Conservation (phyloP, 2,113 vertebrate species). For the Ammodytes marinus region DNA sequence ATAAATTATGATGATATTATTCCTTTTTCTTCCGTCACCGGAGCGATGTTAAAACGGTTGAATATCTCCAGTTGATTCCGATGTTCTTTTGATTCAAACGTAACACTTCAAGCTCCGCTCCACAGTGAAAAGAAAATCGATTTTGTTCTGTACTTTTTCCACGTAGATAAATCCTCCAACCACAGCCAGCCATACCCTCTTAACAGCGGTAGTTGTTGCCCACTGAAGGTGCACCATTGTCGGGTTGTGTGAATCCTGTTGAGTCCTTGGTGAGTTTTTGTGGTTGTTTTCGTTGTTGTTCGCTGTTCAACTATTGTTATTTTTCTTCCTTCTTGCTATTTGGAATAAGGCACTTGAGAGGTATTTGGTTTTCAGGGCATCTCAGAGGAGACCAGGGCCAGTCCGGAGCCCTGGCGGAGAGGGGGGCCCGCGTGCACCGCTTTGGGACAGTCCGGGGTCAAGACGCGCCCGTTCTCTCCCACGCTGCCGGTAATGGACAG, state of each 20-base stretch:
- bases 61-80: conserved; percentile 21
- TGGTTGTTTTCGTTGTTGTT: conserved; percentile 56
- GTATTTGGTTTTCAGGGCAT: conserved; percentile 99
- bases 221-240: conserved; percentile 46
- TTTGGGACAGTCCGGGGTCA: conserved; percentile 99
- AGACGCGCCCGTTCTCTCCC: conserved; percentile 96
- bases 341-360: conserved; percentile 96
- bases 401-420: conserved; percentile 96
- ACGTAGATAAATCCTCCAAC: conserved; percentile 26
- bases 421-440: conserved; percentile 94
- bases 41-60: conserved; percentile 30
- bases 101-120: neutral
- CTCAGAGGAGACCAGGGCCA: conserved; percentile 98
- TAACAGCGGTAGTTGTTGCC: conserved; percentile 20
- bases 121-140: neutral
- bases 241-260: conserved; percentile 42
- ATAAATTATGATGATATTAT: conserved; percentile 74
- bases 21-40: conserved; percentile 28
- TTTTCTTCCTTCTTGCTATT: conserved; percentile 56
- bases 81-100: conserved; percentile 17
- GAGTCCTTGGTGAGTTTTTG: conserved; percentile 33
- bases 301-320: conserved; percentile 33
- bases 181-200: conserved; percentile 8
- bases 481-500: conserved; percentile 99
- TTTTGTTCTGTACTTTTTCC: conserved; percentile 53